Evolutionary conservation across 2,888 invertebrate genomes (phyloP).

Genomic region (Raillietiella orientalis): DNA sequence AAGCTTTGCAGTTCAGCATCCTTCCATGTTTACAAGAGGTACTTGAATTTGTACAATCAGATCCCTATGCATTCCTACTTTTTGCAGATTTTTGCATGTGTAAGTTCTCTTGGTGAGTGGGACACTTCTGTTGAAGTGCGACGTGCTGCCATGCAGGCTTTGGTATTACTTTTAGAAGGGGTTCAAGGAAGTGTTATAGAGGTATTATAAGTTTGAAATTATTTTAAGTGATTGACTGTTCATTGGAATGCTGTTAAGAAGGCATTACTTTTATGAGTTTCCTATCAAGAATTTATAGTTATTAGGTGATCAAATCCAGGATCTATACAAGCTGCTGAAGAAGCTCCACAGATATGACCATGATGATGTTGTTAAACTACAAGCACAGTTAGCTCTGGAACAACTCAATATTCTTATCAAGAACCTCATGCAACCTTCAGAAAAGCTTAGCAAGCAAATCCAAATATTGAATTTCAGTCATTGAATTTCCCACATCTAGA

Average conservation of each 20-base stretch:
- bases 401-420: slow-evolving; percentile 33
- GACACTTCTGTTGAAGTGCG: slow-evolving; percentile 38
- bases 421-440: slow-evolving; percentile 22
- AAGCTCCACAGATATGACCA: slow-evolving; percentile 23
- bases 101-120: slow-evolving; percentile 27
- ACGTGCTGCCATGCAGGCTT: slow-evolving; percentile 41
- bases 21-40: slow-evolving; percentile 40
- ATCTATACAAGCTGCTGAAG: slow-evolving; percentile 34
- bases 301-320: slow-evolving; percentile 15
- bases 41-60: slow-evolving; percentile 6
- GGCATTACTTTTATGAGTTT: background rate
- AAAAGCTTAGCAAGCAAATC: slow-evolving; percentile 23
- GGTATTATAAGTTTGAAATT: no score
- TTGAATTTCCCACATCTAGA: no score
- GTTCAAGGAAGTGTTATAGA: slow-evolving; percentile 29
- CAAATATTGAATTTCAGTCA: no score
- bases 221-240: no score
- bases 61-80: slow-evolving; percentile 6
- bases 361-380: slow-evolving; percentile 34
- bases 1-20: slow-evolving; percentile 33
- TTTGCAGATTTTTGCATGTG: slow-evolving; percentile 29
- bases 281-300: background rate
- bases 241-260: slow-evolving; percentile 1
- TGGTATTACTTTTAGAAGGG: slow-evolving; percentile 35
- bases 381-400: slow-evolving; percentile 40